These are phyloP conservation scores for Aphelenchoides fujianensis DNA, from an alignment of 1,140 invertebrate genomes.

Conservation along the genomic window DNA sequence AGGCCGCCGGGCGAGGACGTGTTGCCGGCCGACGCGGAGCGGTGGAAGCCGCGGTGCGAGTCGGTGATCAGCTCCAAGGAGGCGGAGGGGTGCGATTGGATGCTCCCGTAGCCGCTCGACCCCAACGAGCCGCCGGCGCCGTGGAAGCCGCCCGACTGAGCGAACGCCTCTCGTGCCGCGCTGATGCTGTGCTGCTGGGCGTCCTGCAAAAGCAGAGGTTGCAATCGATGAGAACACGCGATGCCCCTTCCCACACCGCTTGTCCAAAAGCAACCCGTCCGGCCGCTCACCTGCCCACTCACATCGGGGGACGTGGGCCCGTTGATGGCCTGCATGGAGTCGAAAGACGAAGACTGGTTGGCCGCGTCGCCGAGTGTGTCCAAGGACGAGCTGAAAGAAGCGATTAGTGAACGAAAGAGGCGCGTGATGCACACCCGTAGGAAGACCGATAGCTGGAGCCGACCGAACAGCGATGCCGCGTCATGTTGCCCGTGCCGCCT, in stretches of 20 bases:
- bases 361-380: slow-evolving; percentile 25
- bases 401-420: slow-evolving; percentile 24
- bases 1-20: slow-evolving; percentile 10
- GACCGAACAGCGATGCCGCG: slow-evolving; percentile 55
- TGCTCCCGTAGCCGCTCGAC: slow-evolving; percentile 24
- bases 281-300: slow-evolving; percentile 1
- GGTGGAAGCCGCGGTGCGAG: slow-evolving; percentile 1
- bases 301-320: slow-evolving; percentile 32
- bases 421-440: too few species aligned
- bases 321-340: slow-evolving; percentile 34
- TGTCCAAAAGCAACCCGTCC: not conserved
- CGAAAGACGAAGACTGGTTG: slow-evolving; percentile 34
- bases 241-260: not conserved
- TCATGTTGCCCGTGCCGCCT: slow-evolving; percentile 58
- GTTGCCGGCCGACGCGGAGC: slow-evolving; percentile 12
- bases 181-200: slow-evolving; percentile 26
- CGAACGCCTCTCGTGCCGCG: slow-evolving; percentile 42
- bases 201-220: slow-evolving; percentile 10
- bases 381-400: slow-evolving; percentile 25
- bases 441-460: slow-evolving; percentile 59
- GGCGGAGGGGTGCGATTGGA: not conserved
- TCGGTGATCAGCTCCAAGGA: slow-evolving; percentile 32
- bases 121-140: slow-evolving; percentile 11
- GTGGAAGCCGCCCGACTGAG: slow-evolving; percentile 32
- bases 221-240: not conserved